Evolutionary conservation across 1,140 invertebrate species (phyloP), one percentile per base, ranked within the genome.

Genomic region (Ladona fulva): DNA sequence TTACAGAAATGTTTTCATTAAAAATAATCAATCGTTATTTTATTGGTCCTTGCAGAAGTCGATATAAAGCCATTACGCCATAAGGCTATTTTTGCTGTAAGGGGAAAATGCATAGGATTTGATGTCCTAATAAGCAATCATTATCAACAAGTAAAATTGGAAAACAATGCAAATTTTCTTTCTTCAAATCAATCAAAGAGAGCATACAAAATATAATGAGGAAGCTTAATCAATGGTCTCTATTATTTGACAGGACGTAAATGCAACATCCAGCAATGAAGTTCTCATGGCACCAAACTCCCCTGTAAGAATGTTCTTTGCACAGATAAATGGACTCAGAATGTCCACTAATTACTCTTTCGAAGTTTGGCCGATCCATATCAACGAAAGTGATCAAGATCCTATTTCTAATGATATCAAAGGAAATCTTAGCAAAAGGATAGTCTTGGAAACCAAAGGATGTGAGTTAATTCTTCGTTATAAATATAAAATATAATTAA

Each of bases 341-440:
- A 93, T 93, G 92, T 89, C 92, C 24, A 93, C 92, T 22, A 93
- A 91, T 66, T 94, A 94, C 82, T 91, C 91, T 12, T 91, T 94
- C 80, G 89, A 92, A 84, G 90, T 94, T 22, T 85, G 87, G 24
- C 89, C 90, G 0, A 81, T 25, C 19, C 19, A 3, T 87, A 42
- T 80, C 83, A 8, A 81, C 79, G 37, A 80, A 59, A 14, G 78
- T 80, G 79, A 76, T 77, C 79, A 52, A 79, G 78, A 77, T 81
- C 76, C 76, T 79, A 78, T 74, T 73, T 73, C 74, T 66, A 29
- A 74, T 37, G 83, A 79, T 79, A 81, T 25, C 78, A 81, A 76
- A n/a, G 75, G 78, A 78, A 77, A 77, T 77, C 78, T 66, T n/a
- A 79, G 78, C 75, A 80, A 78, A 78, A 82, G 42, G 88, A 87